Evolutionary conservation across 2,113 vertebrate genomes (phyloP), one percentile per base, ranked within the genome.

Genomic region (Micromys minutus): DNA sequence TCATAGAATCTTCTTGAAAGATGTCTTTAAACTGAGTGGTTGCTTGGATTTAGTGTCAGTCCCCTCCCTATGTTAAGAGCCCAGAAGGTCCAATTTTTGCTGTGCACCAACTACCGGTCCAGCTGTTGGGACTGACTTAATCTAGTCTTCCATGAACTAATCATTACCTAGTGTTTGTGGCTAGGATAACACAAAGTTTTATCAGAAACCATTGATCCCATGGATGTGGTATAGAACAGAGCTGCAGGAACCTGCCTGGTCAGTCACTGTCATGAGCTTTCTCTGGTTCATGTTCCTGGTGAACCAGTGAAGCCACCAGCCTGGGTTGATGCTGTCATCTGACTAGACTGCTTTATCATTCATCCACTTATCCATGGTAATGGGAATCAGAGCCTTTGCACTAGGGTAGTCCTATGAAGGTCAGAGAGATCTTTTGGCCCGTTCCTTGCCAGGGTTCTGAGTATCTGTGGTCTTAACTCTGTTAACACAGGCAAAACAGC

Each of bases 361-460:
- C 65, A 50, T 34, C 4, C 5, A 19, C 10, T 8, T 9, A 7
- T 21, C 24, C 65, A n/a, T n/a, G n/a, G 12, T 7, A 2, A 36
- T 67, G 34, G 42, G 71, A 87, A 65, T 59, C 4, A 52, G 5
- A 45, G 67, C 21, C 50, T 1, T 29, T 12, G 29, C 75, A 63
- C 22, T 55, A 57, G 57, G 50, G 61, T 42, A 79, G 93, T 42
- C 59, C 50, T 17, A 4, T 5, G 31, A 80, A 45, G 42, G 65
- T 34, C 22, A 71, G n/a, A 63, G 75, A 21, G 29, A 11, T 52
- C 36, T 67, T 47, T 50, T 61, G 47, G 36, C 59, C 12, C 59
- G 11, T n/a, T 45, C 13, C 15, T 72, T 8, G 11, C 2, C 15
- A 1, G 8, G 0, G 6, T 45, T 10, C 55, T 74, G n/a, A 9